These are phyloP conservation scores for Battus philenor DNA, from an alignment of 1,140 invertebrate genomes.

Conservation along the genomic window DNA sequence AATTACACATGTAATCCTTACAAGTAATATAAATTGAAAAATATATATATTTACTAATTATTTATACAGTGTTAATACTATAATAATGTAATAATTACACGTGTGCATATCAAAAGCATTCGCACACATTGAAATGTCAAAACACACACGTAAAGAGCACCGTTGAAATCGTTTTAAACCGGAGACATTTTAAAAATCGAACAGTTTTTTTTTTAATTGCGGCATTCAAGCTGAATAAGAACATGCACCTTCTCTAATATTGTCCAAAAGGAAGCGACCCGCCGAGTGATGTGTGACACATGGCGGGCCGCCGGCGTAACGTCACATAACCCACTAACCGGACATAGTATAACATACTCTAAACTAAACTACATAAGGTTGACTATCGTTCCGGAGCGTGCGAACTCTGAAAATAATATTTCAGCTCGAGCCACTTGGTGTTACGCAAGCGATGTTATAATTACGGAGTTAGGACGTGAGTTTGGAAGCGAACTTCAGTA, in stretches of 20 bases:
- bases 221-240: constrained; percentile 15
- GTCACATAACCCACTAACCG: constrained; percentile 26
- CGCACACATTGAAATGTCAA: constrained; percentile 13
- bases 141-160: background rate
- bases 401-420: constrained; percentile 73
- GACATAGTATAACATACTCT: constrained; percentile 47
- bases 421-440: constrained; percentile 58
- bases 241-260: constrained; percentile 45
- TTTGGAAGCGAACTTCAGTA: constrained; percentile 37
- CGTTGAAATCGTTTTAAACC: background rate
- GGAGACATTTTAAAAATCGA: constrained; percentile 5
- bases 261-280: constrained; percentile 61
- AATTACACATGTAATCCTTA: too few relatives aligned
- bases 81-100: too few relatives aligned
- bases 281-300: constrained; percentile 71
- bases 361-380: constrained; percentile 35
- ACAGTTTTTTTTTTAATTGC: constrained; percentile 1
- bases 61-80: too few relatives aligned
- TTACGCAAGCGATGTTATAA: constrained; percentile 69
- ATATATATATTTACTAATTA: too few relatives aligned
- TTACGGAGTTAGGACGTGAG: constrained; percentile 60
- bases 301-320: constrained; percentile 38
- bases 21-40: too few relatives aligned
- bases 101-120: too few relatives aligned
- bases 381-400: constrained; percentile 32